Evolutionary conservation across 2,888 invertebrate genomes (phyloP), one percentile per base, ranked within the genome.

Genomic region (Ceriagrion tenellum): DNA sequence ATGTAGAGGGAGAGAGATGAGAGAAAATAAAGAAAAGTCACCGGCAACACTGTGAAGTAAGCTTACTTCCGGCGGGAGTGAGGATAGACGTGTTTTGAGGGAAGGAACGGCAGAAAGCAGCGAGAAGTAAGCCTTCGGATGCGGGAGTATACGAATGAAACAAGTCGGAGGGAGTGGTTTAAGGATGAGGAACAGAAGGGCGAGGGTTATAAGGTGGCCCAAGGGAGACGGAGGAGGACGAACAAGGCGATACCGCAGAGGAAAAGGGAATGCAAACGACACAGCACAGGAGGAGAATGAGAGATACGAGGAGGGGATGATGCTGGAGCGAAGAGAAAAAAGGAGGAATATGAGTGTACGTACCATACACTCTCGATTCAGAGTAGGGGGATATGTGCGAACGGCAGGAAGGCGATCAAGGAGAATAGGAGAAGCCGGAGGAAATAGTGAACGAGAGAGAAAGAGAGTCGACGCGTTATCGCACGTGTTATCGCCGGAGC

Each of bases 401-500:
- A 18, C 8, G 81, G 81, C 16, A 35, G 18, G n/a, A 12, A 16
- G 81, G 30, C 16, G 35, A n/a, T 16, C n/a, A 4, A 23, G 35
- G 47, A 88, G 40, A 59, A 16, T 16, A 20, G 59, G 16, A 26
- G n/a, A 13, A 10, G 35, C 4, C 1, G 88, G 55, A 12, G 55
- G 47, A 55, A 10, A 35, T 23, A 20, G 88, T 6, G 59, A 3
- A 16, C 30, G 88, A 59, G 59, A 88, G 88, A 20, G 59, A 20
- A 20, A 59, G 59, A 20, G 35, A 81, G 81, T 16, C 35, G 8
- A 6, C 13, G 81, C 81, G 81, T 81, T 81, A 81, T 81, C 81
- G 35, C 81, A 81, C 81, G 81, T 81, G 81, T 81, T 81, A 81
- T 81, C 81, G 35, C 81, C 81, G 35, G 81, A 81, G 81, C n/a